Evolutionary conservation across 2,888 invertebrate species (phyloP), one percentile per base, ranked within the genome.

Genomic region (Lapara coniferarum): DNA sequence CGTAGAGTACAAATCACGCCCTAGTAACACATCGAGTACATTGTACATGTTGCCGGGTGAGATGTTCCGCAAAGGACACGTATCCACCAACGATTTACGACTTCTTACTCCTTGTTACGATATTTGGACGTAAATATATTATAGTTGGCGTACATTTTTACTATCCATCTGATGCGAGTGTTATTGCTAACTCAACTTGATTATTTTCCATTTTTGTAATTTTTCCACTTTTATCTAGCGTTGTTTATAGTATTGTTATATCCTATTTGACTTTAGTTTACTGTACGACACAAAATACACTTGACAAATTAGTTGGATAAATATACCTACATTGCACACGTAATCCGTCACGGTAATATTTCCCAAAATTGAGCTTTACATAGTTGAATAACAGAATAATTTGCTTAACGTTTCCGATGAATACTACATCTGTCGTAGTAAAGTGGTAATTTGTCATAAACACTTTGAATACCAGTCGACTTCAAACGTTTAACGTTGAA

Each of bases 391-490:
- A 73, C 71, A 70, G 71, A 68, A 75, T 75, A 74, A 75, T 79
- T 74, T 71, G 52, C 37, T 68, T 16, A 73, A 73, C 49, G 72
- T 73, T 76, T 69, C 69, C 72, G 68, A 75, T 72, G 70, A 68
- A 69, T 57, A 76, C 74, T 77, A 75, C 75, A 79, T 78, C 75
- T 76, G 76, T 77, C 78, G 75, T 77, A 73, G 75, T 75, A 77
- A 77, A 77, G 78, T 77, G 77, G 80, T 63, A 69, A 69, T 69
- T 69, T 53, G 59, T 69, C 59, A 69, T 79, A 77, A 81, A 80
- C 78, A 77, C 73, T 73, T 78, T 78, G 79, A 79, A 79, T 79
- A 79, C 74, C 75, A 75, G 74, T 75, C 75, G 73, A 69, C 68
- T 59, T 69, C 53, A 69, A 69, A 75, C 74, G 75, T 75, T 78